Base-by-base conservation (phyloP, 2,888 invertebrate genomes). In the Volucella inflata region DNA sequence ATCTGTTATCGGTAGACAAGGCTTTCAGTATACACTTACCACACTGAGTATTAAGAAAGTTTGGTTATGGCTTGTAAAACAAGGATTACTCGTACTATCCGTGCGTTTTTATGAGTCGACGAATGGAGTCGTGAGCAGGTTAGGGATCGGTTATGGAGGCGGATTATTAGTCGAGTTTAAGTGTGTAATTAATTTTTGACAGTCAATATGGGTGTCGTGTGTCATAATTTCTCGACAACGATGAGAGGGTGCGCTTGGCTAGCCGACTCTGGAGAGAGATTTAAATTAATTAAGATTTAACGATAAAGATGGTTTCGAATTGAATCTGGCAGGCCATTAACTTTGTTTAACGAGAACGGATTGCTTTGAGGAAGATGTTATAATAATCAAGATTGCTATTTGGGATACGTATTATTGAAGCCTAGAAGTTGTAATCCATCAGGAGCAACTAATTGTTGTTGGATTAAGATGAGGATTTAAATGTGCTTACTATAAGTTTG, bases 61-160 rank as follows among this genome's bases (percentile, higher is more conserved):
- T 71, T 71, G 59, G 76, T 76, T 76, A 76, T 81, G 17, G 71
- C 81, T 81, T 81, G 81, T 81, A 76, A 71, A 81, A 81, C 81
- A 76, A 76, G 59, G 76, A 81, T 81, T 76, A 75, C 44, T 55
- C 55, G 30, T 30, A 30, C 30, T 48, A 57, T 53, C 48, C 30
- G n/a, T 12, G 30, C 46, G 40, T 16, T 65, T 57, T 74, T 65
- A 72, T 72, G 44, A 9, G 57, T 40, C 11, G 14, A 42, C 8
- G 50, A 40, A 30, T 42, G 57, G 36, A 14, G 36, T n/a, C 14
- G 55, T 16, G n/a, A 16, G 2, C 46, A 30, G 21, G 57, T 48
- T 46, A 44, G 17, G 42, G 30, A n/a, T 67, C 53, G 42, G 42
- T 44, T 42, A 36, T 2, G 44, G 12, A 10, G 30, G 14, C 12